These are phyloP conservation scores for Heliornis fulica DNA, from an alignment of 2,113 vertebrate genomes.

Conservation along the genomic window DNA sequence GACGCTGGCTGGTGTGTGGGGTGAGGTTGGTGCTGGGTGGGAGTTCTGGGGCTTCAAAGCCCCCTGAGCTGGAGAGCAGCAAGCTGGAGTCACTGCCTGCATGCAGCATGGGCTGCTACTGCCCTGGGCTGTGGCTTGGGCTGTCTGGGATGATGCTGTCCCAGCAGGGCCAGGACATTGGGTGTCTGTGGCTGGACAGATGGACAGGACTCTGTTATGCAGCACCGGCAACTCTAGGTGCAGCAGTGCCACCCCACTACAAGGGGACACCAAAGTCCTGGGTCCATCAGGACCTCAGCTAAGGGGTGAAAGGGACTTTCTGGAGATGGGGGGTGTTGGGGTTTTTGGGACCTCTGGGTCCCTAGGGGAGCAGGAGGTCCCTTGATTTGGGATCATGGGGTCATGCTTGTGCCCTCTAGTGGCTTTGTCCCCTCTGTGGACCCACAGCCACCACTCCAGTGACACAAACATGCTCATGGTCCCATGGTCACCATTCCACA, in stretches of 20 bases:
- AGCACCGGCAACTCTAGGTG: not conserved
- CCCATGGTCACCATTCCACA: accelerated
- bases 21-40: not conserved
- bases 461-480: not conserved
- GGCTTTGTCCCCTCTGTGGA: not conserved
- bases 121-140: accelerated
- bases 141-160: not conserved
- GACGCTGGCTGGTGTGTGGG: not conserved
- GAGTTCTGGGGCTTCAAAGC: not conserved
- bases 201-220: accelerated
- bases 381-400: not conserved
- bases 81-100: not conserved
- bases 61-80: not conserved
- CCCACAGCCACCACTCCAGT: not conserved
- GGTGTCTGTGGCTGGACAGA: not conserved
- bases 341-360: not conserved
- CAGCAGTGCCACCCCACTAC: not conserved
- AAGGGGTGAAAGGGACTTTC: not conserved
- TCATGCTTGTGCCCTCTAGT: constrained; percentile 58
- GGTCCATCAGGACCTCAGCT: not conserved
- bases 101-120: not conserved
- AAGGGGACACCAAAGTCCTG: no score
- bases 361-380: not conserved
- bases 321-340: not conserved
- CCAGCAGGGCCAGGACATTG: not conserved